Percentiles rank a stretch among this genome's conserved stretches.
Evolutionary conservation across 2,888 invertebrate genomes (phyloP).

Genomic region (Lacanobia oleracea): DNA sequence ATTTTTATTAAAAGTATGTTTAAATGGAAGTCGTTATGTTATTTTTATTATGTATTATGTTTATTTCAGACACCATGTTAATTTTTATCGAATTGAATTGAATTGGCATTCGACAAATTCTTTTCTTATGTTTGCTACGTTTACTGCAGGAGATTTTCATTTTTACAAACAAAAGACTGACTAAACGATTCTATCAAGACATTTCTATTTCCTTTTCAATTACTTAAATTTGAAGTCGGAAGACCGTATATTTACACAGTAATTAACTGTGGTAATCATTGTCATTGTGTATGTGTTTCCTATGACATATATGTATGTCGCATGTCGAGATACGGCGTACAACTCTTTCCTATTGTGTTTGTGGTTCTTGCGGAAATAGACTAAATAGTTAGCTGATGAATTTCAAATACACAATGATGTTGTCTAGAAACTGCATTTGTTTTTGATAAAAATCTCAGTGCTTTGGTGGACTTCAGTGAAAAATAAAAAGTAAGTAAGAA

Average conservation of each 20-base stretch:
- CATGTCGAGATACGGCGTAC: slow-evolving; percentile 8
- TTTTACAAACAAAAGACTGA: too few relatives aligned
- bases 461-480: too few relatives aligned
- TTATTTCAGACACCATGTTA: too few relatives aligned
- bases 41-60: too few relatives aligned
- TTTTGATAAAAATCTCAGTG: neutral
- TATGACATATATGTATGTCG: slow-evolving; percentile 25
- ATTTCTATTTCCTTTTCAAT: neutral
- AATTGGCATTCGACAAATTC: too few relatives aligned
- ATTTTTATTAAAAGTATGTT: too few relatives aligned
- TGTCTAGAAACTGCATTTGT: neutral
- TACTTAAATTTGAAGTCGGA: neutral
- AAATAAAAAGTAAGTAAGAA: too few relatives aligned
- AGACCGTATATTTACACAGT: neutral
- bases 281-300: slow-evolving; percentile 46
- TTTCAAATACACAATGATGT: slow-evolving; percentile 9
- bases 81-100: too few relatives aligned
- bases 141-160: too few relatives aligned
- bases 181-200: neutral
- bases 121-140: too few relatives aligned
- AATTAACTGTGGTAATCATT: slow-evolving; percentile 12
- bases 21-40: too few relatives aligned
- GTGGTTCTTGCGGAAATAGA: slow-evolving; percentile 38
- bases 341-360: slow-evolving; percentile 42
- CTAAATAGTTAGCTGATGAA: slow-evolving; percentile 2